phyloP scores from a whole-genome alignment of 2,113 vertebrate species.

The Oreocharis arfaki region DNA sequence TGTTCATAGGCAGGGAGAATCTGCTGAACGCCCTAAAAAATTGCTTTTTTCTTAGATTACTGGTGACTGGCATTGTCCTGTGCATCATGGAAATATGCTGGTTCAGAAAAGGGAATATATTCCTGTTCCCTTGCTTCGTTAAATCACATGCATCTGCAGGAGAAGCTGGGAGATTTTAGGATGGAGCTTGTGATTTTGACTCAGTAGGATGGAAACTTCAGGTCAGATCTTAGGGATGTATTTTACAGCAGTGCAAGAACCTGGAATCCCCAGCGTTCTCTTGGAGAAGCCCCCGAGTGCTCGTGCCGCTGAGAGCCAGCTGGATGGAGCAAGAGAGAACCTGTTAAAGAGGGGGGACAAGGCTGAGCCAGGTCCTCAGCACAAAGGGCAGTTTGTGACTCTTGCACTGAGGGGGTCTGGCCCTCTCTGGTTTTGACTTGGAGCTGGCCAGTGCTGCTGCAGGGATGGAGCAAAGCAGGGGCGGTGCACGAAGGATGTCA shows the following conservation, averaged over 20 bases:
- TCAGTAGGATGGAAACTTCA: neutral
- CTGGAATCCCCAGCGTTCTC: neutral
- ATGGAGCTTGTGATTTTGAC: neutral
- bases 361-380: neutral
- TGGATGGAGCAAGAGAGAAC: neutral
- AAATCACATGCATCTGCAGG: neutral
- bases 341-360: neutral
- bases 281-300: neutral
- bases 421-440: neutral
- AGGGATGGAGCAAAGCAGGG: neutral
- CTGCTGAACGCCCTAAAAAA: neutral
- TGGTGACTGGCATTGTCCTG: neutral
- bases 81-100: neutral
- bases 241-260: neutral
- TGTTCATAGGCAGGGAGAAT: neutral
- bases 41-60: neutral
- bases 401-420: neutral
- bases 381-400: neutral
- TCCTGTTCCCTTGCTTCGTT: neutral
- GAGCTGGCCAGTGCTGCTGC: neutral
- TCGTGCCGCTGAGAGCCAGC: neutral
- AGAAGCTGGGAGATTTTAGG: neutral
- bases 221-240: fast-evolving
- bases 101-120: neutral
- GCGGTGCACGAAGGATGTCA: fast-evolving